Conservation (phyloP, 2,888 invertebrate species). For the Hydrotaea diabolus region DNA sequence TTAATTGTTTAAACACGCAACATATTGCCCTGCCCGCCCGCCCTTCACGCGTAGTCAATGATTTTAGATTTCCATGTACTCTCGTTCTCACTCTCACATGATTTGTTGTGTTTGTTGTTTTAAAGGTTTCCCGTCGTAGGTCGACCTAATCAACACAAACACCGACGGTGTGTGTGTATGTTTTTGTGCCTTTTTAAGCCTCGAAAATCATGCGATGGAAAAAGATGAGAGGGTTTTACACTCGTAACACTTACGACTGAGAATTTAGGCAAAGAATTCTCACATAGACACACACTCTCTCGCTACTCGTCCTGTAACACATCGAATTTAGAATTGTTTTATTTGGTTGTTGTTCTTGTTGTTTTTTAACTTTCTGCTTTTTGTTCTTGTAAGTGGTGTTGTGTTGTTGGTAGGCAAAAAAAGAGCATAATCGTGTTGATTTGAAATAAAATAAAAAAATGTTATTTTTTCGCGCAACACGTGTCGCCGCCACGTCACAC, state of each 20-base stretch:
- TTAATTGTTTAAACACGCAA: conserved; percentile 59
- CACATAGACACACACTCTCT: conserved; percentile 7
- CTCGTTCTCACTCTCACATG: too few relatives aligned
- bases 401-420: too few relatives aligned
- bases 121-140: conserved; percentile 32
- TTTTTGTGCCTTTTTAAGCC: conserved; percentile 62
- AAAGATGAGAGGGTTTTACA: conserved; percentile 52
- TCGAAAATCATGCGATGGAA: neutral
- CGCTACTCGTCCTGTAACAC: neutral
- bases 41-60: too few relatives aligned
- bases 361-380: conserved; percentile 42
- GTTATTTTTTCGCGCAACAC: conserved; percentile 54
- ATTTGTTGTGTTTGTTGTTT: conserved; percentile 43
- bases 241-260: conserved; percentile 34
- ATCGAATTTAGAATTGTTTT: conserved; percentile 7
- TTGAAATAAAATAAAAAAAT: conserved; percentile 33
- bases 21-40: conserved; percentile 17
- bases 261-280: conserved; percentile 31
- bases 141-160: conserved; percentile 61
- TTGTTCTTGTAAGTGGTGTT: conserved; percentile 19
- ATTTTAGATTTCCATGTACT: conserved; percentile 41
- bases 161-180: conserved; percentile 16
- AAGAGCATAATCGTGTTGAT: conserved; percentile 63
- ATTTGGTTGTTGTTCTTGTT: conserved; percentile 26
- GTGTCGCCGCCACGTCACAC: too few relatives aligned